Evolutionary conservation across 2,888 invertebrate species (phyloP), one percentile per base, ranked within the genome.

Genomic region (Stratiomys singularior): DNA sequence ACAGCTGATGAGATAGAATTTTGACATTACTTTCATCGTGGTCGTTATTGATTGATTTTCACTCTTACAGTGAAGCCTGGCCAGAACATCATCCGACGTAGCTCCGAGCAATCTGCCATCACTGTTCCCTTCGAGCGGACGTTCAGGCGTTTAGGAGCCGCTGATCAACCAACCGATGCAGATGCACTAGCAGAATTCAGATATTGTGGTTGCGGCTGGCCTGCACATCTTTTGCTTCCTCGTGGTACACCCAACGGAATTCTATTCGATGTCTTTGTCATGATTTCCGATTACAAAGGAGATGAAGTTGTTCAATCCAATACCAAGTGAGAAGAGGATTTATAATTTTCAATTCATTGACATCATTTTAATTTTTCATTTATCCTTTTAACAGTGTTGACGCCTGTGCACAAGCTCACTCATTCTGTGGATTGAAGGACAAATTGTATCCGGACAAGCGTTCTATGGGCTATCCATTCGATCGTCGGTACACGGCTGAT

Each of bases 181-280:
- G 87, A 86, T 1, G 85, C 87, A 1, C 86, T 89, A 0, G 88
- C 88, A 0, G 85, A 88, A 74, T 93, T 93, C 87, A 93, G 93
- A 87, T 94, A 93, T 90, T 96, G 96, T 87, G 95, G 95, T 79
- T 96, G 96, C 83, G 95, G 95, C 72, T 95, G 95, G 94, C 95
- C 95, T 0, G 92, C 94, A 79, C 94, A 95, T 86, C 90, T 95
- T 90, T 89, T 95, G 5, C 81, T 94, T 46, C 93, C 95, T 0
- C 93, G 91, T 86, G 95, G 95, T 2, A 91, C 85, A 3, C 83
- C 89, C 0, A 88, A 89, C 78, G 95, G 95, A 0, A 91, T 90
- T 86, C 86, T 88, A 0, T 90, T 92, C 83, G 91, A 93, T 81
- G 87, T 95, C 56, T 95, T 94, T 85, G 92, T 90, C 58, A 94